Evolutionary conservation across 2,113 vertebrate genomes (phyloP), one percentile per base, ranked within the genome.

Genomic region (Vidua macroura): DNA sequence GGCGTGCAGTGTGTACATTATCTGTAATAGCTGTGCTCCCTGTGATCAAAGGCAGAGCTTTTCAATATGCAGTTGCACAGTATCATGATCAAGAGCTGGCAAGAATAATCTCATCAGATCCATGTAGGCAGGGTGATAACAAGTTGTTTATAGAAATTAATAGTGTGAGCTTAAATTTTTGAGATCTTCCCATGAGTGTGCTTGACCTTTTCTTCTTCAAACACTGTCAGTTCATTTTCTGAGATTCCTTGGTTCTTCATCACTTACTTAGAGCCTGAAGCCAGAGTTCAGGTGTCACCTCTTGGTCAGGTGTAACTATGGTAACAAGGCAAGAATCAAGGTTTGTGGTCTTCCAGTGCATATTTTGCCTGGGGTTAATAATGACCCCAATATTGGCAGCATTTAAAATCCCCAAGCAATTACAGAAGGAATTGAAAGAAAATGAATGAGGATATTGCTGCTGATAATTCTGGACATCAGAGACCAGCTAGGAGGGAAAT

Each of bases 301-400:
- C 73, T 6, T 48, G 60, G 51, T 27, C 56, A 33, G 68, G 69
- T 51, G 86, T 96, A 97, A 46, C 97, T 95, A 82, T 95, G 94
- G 96, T 52, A 96, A 97, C 90, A 19, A 72, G 86, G 44, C 44
- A 63, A 28, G 51, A 79, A 68, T 62, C 51, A 24, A 24, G 30
- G 66, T 60, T 28, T 66, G 73, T 73, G 66, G 33, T 92, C 67
- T 60, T 56, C 33, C 55, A 24, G 1, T 30, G 15, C 62, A 68
- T n/a, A 4, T 76, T 56, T 84, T 67, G 35, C 68, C 46, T 86
- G 33, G 31, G 59, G 37, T 81, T 94, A 80, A 74, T 93, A 43
- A 56, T 73, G 83, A 82, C 15, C 56, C 27, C 30, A 11, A 4
- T 49, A 33, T 63, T 73, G 64, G 72, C 37, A 91, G 48, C 63